Evolutionary conservation across 53 echinoderm and acorn worm species (phyloP), one percentile per base, ranked within the genome.

Genomic region (Luidia sarsii): DNA sequence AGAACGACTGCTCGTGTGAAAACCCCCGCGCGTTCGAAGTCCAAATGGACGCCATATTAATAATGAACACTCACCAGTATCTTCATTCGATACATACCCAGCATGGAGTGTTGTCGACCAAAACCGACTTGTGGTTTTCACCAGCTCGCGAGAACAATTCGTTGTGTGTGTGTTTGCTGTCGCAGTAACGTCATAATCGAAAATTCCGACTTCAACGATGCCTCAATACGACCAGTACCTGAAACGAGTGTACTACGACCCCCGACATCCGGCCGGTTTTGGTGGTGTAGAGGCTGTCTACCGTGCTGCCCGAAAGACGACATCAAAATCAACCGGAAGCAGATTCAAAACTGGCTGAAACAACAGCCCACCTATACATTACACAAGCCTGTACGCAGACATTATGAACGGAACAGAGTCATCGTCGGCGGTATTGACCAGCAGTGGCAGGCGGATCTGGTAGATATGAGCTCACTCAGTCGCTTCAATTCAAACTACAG

Each of bases 331-430:
- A 22, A 25, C 39, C 52, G 67, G 66, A 52, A 38, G 48, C 63
- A 50, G 66, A 70, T 86, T 56, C 6, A 62, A 70, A 31, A 29
- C 8, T 87, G 87, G 87, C 43, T 87, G 35, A 57, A 19, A 28
- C 57, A 38, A 35, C 87, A 87, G 32, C 62, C 57, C 50, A 81
- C 70, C 0, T 81, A 87, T 57, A 87, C 81, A 5, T 39, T 87
- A 15, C 87, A 87, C 68, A 69, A 67, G 35, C 80, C 50, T 9
- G 37, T 45, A 1, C 54, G 51, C 6, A 68, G 36, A 37, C 68
- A 50, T 21, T 87, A 81, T 33, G 18, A 66, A 30, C 0, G 71
- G 32, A 87, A 87, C 28, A 87, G 71, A 27, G 81, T 81, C 21
- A 15, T 50, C 3, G 81, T 70, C 0, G 31, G 30, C 4, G 67